These are phyloP conservation scores for Origma solitaria DNA, from an alignment of 2,113 vertebrate species.

Conservation along the genomic window DNA sequence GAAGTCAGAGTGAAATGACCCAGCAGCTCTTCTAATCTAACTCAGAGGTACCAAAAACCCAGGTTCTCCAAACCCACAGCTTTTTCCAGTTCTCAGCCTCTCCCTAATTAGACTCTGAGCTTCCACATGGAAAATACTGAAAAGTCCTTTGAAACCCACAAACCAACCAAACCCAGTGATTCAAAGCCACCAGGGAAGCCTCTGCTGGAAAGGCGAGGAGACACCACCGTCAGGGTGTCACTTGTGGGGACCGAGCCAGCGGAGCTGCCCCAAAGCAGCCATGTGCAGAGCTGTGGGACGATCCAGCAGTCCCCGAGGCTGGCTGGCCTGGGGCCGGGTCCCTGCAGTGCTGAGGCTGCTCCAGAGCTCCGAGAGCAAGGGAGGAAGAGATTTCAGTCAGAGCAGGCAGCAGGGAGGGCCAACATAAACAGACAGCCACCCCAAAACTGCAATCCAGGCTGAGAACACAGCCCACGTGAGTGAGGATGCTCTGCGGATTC, in stretches of 20 bases:
- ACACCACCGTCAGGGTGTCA: not conserved
- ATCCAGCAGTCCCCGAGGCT: not conserved
- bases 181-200: not conserved
- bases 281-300: not conserved
- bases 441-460: fast-evolving
- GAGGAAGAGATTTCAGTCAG: not conserved
- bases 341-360: not conserved
- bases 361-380: not conserved
- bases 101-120: not conserved
- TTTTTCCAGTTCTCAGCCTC: not conserved
- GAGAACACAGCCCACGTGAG: not conserved
- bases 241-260: not conserved
- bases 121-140: not conserved
- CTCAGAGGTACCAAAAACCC: not conserved
- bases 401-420: not conserved
- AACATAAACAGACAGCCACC: not conserved
- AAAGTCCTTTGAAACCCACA: not conserved
- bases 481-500: not conserved
- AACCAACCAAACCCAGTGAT: not conserved
- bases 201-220: not conserved
- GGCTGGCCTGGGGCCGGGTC: not conserved
- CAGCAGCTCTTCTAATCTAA: not conserved
- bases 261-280: not conserved
- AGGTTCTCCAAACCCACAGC: not conserved
- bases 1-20: not conserved